Evolutionary conservation across 2,113 vertebrate genomes (phyloP).

Genomic region (Fregata magnificens): DNA sequence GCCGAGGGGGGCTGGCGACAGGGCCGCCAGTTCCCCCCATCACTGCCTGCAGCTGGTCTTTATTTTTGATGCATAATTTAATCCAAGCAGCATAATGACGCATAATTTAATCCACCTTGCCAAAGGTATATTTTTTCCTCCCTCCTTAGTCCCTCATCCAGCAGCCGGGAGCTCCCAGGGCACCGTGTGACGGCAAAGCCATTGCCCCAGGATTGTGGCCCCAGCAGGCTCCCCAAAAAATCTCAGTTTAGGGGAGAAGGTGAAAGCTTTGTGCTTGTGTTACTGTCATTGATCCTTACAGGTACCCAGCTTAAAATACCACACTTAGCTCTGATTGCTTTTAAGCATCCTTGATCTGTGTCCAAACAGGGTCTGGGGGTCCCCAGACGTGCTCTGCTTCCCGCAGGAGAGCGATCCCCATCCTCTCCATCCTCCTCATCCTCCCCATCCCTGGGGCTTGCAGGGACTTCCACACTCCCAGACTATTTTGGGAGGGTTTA

Average conservation of each 20-base stretch:
- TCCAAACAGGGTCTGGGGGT: not conserved
- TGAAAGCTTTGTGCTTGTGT: not conserved
- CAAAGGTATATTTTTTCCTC: not conserved
- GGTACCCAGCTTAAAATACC: not conserved
- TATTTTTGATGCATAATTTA: not conserved
- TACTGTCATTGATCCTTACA: not conserved
- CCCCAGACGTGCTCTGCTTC: not conserved
- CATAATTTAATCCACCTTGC: not conserved
- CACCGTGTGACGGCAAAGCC: not conserved
- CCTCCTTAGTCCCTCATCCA: not conserved
- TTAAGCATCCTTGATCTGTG: not conserved
- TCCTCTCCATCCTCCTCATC: not conserved
- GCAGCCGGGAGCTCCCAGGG: not conserved
- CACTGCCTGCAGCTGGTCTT: not conserved
- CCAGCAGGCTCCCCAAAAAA: not conserved
- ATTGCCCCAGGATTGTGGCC: rapidly evolving
- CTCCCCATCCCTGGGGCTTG: not conserved
- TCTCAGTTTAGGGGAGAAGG: not conserved
- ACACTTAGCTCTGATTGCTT: not conserved
- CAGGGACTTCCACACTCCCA: not conserved
- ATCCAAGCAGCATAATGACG: not conserved
- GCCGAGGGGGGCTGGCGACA: not conserved
- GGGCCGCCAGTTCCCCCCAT: not conserved
- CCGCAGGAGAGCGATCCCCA: not conserved
- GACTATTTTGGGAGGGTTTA: constrained; percentile 49